Evolutionary conservation across 2,888 invertebrate genomes (phyloP).

Genomic region (Electrophaes corylata): DNA sequence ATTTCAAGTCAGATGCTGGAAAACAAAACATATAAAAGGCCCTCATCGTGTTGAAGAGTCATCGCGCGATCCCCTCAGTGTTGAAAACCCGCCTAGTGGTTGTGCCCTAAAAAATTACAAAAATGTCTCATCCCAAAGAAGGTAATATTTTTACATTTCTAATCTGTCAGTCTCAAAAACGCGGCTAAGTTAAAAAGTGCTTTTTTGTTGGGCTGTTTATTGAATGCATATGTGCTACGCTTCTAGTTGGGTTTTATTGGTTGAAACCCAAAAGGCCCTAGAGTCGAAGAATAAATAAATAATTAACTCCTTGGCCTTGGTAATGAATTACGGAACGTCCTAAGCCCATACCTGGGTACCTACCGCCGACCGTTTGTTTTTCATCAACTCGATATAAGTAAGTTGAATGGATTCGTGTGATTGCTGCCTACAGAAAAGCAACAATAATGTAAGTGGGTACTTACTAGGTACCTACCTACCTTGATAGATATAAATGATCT

Average conservation of each 20-base stretch:
- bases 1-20: conserved; percentile 51
- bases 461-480: no score
- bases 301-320: conserved; percentile 11
- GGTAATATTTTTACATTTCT: conserved; percentile 59
- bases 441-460: no score
- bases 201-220: conserved; percentile 8
- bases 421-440: no score
- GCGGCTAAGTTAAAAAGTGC: conserved; percentile 39
- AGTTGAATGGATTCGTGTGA: no score
- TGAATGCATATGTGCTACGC: background rate
- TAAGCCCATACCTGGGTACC: no score
- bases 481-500: no score
- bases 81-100: conserved; percentile 46
- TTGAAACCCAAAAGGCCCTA: conserved; percentile 4
- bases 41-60: conserved; percentile 53
- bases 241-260: conserved; percentile 26
- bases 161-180: conserved; percentile 35
- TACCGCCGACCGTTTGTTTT: background rate
- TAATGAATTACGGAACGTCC: conserved; percentile 17
- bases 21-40: conserved; percentile 74
- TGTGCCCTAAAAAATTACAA: conserved; percentile 36
- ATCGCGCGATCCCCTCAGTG: conserved; percentile 59
- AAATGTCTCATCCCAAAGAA: conserved; percentile 75
- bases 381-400: background rate
- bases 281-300: background rate